Evolutionary conservation across 2,113 vertebrate species (phyloP).

Genomic region (Pristiophorus japonicus): DNA sequence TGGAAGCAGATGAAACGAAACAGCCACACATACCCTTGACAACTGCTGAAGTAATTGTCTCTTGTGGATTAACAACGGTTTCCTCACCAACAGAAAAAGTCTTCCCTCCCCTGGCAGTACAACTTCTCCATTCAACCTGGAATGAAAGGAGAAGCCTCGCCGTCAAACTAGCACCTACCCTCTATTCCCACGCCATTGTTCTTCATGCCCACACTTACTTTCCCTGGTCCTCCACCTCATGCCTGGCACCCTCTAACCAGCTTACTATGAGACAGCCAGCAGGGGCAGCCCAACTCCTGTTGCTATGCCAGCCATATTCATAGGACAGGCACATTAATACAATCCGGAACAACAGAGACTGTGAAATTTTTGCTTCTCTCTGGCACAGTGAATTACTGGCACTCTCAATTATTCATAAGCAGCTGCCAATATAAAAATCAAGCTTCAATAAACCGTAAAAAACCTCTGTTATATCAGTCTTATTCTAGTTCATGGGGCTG

Average conservation of each 20-base stretch:
- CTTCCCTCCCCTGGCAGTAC: neutral
- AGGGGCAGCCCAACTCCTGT: neutral
- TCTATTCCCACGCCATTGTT: neutral
- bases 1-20: neutral
- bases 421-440: neutral
- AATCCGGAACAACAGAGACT: neutral
- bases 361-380: neutral
- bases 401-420: neutral
- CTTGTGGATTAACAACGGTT: neutral
- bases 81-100: neutral
- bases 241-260: neutral
- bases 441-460: neutral
- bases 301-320: neutral
- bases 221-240: neutral
- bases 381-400: neutral
- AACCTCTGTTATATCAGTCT: neutral
- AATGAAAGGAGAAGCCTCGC: neutral
- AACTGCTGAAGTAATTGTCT: neutral
- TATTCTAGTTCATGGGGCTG: neutral
- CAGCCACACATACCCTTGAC: neutral
- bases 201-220: neutral
- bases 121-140: neutral
- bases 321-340: neutral
- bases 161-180: neutral
- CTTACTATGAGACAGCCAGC: neutral